A percentile compares a stretch with the other conserved stretches of the same genome.
Conservation (phyloP, 1,140 invertebrate genomes). For the Bilobella aurantiaca region DNA sequence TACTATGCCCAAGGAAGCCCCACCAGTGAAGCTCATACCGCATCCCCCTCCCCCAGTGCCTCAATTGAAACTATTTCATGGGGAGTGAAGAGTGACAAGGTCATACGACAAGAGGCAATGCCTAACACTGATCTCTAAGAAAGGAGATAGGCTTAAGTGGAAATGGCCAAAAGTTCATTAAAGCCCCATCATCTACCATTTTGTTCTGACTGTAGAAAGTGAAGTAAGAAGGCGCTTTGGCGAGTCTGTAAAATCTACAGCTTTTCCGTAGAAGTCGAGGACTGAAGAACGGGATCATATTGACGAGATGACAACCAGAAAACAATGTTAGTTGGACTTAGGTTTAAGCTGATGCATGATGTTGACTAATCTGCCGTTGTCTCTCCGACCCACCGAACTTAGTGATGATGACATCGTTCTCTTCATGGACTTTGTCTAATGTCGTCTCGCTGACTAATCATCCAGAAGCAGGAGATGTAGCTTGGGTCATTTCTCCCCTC, state of each 20-base stretch:
- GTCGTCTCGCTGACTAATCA: background rate
- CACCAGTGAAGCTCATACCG: background rate
- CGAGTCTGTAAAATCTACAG: background rate
- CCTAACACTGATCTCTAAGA: no score
- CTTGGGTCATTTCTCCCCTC: no score
- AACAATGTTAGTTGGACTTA: background rate
- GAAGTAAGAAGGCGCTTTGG: no score
- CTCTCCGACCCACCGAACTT: background rate
- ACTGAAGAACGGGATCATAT: background rate
- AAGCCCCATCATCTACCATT: no score
- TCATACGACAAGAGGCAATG: no score
- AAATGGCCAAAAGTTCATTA: no score
- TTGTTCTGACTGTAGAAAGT: no score
- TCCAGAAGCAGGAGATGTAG: no score
- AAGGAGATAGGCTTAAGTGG: background rate
- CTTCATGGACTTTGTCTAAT: background rate
- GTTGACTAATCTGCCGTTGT: background rate
- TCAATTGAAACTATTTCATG: no score
- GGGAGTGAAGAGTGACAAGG: no score
- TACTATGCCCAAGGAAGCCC: background rate
- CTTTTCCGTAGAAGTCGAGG: background rate
- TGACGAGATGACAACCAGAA: background rate
- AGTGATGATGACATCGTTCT: background rate
- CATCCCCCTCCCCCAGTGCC: background rate
- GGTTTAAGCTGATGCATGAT: background rate